Percentiles rank a stretch among this genome's conserved stretches.
Evolutionary conservation across 2,113 vertebrate species (phyloP).

Genomic region (Sus scrofa): T2T-Sscrofa CM000826.6:124367001-124367500

Average conservation of each 20-base stretch:
- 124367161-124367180: conserved; percentile 14
- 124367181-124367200: neutral
- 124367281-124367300: neutral
- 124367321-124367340: neutral
- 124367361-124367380: neutral
- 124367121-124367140: conserved; percentile 75
- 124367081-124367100: conserved; percentile 75
- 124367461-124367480: neutral
- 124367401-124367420: neutral
- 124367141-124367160: conserved; percentile 66
- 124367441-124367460: neutral
- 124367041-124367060: conserved; percentile 52
- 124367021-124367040: conserved; percentile 36
- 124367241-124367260: neutral
- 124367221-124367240: neutral
- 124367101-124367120: conserved; percentile 57
- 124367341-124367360: neutral
- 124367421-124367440: neutral
- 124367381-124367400: no score
- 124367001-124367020: conserved; percentile 62
- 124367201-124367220: conserved; percentile 5
- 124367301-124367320: neutral
- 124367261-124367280: neutral
- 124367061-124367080: conserved; percentile 10
- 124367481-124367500: no score